Percentiles rank a stretch among this genome's conserved stretches.
phyloP scores from a whole-genome alignment of 2,113 vertebrate genomes.

The Nothobranchius kuhntae region DNA sequence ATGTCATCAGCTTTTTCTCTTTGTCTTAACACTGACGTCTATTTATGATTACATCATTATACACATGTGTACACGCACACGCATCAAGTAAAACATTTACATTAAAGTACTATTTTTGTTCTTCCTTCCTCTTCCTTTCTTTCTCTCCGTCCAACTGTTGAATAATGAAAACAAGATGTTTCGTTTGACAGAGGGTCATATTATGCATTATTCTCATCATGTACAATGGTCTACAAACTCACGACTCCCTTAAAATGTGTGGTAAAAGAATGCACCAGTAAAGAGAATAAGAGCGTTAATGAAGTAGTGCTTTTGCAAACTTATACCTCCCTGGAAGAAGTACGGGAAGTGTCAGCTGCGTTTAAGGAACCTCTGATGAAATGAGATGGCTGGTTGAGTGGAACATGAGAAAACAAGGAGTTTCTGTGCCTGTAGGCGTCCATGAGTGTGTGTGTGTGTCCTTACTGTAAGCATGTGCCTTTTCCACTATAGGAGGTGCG shows the following conservation, averaged over 20 bases:
- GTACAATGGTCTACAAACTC: conserved; percentile 64
- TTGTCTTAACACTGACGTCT: conserved; percentile 27
- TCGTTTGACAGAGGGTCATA: conserved; percentile 36
- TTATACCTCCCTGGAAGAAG: conserved; percentile 24
- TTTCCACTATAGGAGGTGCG: conserved; percentile 42
- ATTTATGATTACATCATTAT: conserved; percentile 40
- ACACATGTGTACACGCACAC: neutral
- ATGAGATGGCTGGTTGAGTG: conserved; percentile 22
- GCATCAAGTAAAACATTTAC: conserved; percentile 43
- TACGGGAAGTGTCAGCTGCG: conserved; percentile 13
- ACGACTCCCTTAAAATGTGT: conserved; percentile 73
- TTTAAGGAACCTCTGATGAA: conserved; percentile 18
- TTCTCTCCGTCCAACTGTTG: conserved; percentile 30
- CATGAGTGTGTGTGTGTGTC: conserved; percentile 15
- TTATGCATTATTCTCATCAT: conserved; percentile 27
- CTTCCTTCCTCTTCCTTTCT: conserved; percentile 29
- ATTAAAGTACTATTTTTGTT: conserved; percentile 56
- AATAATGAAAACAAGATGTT: conserved; percentile 83
- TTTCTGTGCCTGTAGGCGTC: conserved; percentile 11
- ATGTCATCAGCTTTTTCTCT: conserved; percentile 59
- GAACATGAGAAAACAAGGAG: conserved; percentile 8
- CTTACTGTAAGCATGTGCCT: conserved; percentile 35
- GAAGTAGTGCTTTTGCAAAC: conserved; percentile 19
- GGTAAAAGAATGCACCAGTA: conserved; percentile 65
- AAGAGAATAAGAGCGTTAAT: conserved; percentile 61